Conservation (phyloP, 2,113 vertebrate genomes). For the Pelmatolapia mariae region DNA sequence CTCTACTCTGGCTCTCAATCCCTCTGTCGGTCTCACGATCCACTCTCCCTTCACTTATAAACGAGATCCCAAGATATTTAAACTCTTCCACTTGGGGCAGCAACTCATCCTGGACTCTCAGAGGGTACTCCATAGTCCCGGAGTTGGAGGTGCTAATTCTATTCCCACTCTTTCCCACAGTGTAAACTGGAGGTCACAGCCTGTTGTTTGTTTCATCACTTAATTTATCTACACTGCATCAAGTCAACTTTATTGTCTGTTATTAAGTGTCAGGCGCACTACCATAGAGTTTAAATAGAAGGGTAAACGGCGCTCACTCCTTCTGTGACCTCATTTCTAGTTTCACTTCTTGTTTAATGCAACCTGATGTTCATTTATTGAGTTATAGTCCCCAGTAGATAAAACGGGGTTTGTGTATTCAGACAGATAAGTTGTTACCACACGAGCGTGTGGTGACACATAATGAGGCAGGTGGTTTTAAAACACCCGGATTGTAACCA, state of each 20-base stretch:
- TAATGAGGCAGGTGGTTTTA: not conserved
- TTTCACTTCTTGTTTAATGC: not conserved
- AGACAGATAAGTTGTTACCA: not conserved
- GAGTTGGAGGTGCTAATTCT: not conserved
- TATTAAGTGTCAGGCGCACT: fast-evolving
- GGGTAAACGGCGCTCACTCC: fast-evolving
- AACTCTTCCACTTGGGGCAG: not conserved
- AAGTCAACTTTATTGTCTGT: not conserved
- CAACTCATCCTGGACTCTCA: not conserved
- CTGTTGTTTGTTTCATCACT: not conserved
- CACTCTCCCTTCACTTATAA: not conserved
- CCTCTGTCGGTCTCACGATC: fast-evolving
- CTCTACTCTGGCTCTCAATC: not conserved
- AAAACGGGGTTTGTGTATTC: not conserved
- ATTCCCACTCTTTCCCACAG: not conserved
- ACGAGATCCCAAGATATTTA: not conserved
- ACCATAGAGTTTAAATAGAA: fast-evolving
- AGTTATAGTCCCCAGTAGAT: not conserved
- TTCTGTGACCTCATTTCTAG: not conserved
- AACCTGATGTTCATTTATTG: fast-evolving
- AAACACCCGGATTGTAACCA: not conserved
- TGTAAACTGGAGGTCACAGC: not conserved
- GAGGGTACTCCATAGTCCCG: not conserved
- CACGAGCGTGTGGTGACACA: not conserved
- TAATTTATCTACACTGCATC: not conserved